Conservation (phyloP, 2,888 invertebrate species). For the Folsomia manolachei region DNA sequence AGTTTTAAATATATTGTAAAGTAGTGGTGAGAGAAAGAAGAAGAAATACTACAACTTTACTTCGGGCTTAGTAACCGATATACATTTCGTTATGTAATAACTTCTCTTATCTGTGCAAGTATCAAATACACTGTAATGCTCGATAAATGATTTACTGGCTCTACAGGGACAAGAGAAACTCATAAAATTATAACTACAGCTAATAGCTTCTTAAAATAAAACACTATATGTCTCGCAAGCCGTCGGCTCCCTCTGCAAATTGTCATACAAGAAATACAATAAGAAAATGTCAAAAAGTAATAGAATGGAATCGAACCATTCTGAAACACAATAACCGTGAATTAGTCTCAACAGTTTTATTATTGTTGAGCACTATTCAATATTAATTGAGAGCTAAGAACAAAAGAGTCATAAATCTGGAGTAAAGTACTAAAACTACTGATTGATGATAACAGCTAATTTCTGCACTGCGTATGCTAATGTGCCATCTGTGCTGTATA, state of each 20-base stretch:
- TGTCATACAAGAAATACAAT: background rate
- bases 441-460: slow-evolving; percentile 3
- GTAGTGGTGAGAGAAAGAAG: too few relatives aligned
- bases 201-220: background rate
- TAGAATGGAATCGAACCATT: background rate
- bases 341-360: background rate
- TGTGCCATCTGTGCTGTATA: background rate
- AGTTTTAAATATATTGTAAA: too few relatives aligned
- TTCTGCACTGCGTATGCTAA: too few relatives aligned
- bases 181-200: background rate
- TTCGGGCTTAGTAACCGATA: too few relatives aligned
- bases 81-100: too few relatives aligned
- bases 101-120: background rate
- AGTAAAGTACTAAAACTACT: background rate
- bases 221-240: background rate
- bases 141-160: background rate
- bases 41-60: too few relatives aligned
- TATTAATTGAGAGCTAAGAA: background rate
- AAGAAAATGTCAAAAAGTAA: background rate
- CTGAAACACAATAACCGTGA: background rate
- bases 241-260: too few relatives aligned
- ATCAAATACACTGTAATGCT: background rate
- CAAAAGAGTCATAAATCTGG: background rate
- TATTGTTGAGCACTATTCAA: background rate
- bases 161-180: background rate